phyloP scores from a whole-genome alignment of 2,888 invertebrate species.

The Patella pellucida region DNA sequence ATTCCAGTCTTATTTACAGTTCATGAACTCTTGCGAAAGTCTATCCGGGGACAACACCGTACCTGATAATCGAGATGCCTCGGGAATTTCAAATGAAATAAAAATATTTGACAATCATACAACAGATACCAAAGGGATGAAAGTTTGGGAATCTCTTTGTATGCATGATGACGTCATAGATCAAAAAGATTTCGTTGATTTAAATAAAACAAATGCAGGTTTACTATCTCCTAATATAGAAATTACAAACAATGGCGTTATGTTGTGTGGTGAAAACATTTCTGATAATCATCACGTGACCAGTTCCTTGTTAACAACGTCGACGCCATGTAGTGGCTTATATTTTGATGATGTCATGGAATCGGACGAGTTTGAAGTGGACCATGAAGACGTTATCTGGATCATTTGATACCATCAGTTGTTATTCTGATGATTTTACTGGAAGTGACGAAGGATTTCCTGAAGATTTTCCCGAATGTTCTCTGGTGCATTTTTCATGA shows the following conservation, averaged over 20 bases:
- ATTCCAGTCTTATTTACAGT: neutral
- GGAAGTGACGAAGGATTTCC: neutral
- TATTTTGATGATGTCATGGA: neutral
- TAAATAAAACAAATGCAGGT: too few species aligned
- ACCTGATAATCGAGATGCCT: too few species aligned
- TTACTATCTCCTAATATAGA: too few species aligned
- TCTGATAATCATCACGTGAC: neutral
- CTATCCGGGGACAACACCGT: neutral
- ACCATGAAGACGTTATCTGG: neutral
- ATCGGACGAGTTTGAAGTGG: neutral
- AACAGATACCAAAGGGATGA: too few species aligned
- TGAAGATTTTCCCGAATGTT: conserved; percentile 2
- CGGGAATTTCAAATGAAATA: too few species aligned
- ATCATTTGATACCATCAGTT: neutral
- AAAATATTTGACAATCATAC: too few species aligned
- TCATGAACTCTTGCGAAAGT: neutral
- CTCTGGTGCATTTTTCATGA: neutral
- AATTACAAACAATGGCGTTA: neutral
- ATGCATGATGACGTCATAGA: too few species aligned
- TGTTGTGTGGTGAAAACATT: neutral
- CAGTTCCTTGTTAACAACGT: neutral
- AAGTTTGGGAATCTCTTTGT: too few species aligned
- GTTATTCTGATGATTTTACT: neutral
- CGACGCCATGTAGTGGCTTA: neutral
- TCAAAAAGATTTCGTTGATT: too few species aligned